These are phyloP conservation scores for Myotis yumanensis DNA, from an alignment of 2,113 vertebrate species.

Conservation along the genomic window DNA sequence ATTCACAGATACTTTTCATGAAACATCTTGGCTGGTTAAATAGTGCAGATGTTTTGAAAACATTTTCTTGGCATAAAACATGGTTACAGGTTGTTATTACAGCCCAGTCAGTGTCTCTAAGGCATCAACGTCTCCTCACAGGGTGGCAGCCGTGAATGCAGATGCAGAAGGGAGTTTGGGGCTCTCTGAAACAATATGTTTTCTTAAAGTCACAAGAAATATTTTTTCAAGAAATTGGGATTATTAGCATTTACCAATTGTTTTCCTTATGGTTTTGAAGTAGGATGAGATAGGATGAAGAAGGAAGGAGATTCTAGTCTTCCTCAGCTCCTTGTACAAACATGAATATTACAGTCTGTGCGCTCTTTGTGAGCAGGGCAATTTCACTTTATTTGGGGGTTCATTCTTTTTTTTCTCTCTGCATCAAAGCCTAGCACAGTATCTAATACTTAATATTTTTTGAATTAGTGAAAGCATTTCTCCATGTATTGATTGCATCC, in stretches of 20 bases:
- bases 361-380: neutral
- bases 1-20: slow-evolving; percentile 42
- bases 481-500: neutral
- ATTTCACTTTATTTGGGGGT: slow-evolving; percentile 5
- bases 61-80: slow-evolving; percentile 14
- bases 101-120: neutral
- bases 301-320: neutral
- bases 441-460: neutral
- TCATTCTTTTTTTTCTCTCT: neutral
- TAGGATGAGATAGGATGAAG: neutral
- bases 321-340: neutral
- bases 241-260: neutral
- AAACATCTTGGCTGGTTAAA: slow-evolving; percentile 39
- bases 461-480: neutral
- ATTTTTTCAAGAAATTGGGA: neutral
- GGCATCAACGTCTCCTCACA: neutral
- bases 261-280: neutral
- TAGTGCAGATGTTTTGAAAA: slow-evolving; percentile 53
- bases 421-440: neutral
- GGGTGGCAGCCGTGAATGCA: neutral
- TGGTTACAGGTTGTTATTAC: neutral
- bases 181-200: neutral
- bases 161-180: neutral
- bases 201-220: neutral
- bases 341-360: neutral